Evolutionary conservation across 1,140 invertebrate species (phyloP).

Genomic region (Sipha flava): DNA sequence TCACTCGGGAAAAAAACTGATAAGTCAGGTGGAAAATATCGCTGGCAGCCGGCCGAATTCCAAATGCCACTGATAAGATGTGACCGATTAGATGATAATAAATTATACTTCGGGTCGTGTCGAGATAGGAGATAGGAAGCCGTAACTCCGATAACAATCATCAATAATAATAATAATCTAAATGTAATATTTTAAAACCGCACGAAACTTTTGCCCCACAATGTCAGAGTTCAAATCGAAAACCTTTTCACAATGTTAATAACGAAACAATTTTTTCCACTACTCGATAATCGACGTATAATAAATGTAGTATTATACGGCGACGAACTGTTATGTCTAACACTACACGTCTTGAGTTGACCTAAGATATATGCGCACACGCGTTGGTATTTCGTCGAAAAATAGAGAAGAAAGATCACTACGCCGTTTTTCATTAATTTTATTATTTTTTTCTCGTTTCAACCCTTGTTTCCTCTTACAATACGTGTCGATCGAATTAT

Average conservation of each 20-base stretch:
- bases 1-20: background rate
- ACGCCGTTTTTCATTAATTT: no score
- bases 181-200: background rate
- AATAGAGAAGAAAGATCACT: no score
- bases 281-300: no score
- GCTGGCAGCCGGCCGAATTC: background rate
- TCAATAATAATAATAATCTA: background rate
- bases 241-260: background rate
- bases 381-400: no score
- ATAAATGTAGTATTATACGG: no score
- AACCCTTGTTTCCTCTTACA: no score
- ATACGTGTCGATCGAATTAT: no score
- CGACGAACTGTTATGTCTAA: no score
- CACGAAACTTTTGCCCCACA: background rate
- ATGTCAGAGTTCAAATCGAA: background rate
- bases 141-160: background rate
- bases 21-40: background rate
- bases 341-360: no score
- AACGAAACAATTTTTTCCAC: no score
- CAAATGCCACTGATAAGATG: conserved; percentile 18
- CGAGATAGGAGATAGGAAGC: conserved; percentile 5
- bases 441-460: no score
- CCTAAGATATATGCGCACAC: no score
- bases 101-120: background rate
- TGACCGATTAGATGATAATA: background rate